Conservation (phyloP, 2,797 vertebrate genomes). For the Pitangus sulphuratus region DNA sequence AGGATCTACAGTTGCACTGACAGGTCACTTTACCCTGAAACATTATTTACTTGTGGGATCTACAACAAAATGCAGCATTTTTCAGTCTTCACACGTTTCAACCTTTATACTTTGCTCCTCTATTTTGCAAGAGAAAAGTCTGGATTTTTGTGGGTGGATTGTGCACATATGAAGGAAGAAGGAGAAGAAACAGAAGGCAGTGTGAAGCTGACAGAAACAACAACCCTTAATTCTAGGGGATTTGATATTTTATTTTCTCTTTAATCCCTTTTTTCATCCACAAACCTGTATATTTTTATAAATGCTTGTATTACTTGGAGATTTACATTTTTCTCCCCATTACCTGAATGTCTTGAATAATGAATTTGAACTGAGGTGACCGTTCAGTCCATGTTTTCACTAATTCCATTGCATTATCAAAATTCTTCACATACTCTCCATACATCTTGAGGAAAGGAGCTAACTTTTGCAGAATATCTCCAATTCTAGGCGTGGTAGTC, state of each 20-base stretch:
- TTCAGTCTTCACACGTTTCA: background rate
- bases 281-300: background rate
- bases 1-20: background rate
- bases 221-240: background rate
- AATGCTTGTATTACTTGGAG: background rate
- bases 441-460: conserved; percentile 99
- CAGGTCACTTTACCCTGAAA: background rate
- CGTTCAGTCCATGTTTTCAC: conserved; percentile 93
- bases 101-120: background rate
- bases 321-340: background rate
- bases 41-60: background rate
- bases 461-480: conserved; percentile 95
- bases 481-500: conserved; percentile 88
- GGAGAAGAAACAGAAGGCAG: background rate
- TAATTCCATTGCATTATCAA: conserved; percentile 93
- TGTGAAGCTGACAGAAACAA: background rate
- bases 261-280: background rate
- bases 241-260: background rate
- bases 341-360: conserved; percentile 95
- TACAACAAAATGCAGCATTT: background rate
- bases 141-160: background rate
- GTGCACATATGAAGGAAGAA: background rate
- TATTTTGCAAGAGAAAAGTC: background rate
- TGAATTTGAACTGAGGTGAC: conserved; percentile 90
- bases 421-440: conserved; percentile 95